Evolutionary conservation across 2,888 invertebrate genomes (phyloP), one percentile per base, ranked within the genome.

Genomic region (Orthosia cruda): DNA sequence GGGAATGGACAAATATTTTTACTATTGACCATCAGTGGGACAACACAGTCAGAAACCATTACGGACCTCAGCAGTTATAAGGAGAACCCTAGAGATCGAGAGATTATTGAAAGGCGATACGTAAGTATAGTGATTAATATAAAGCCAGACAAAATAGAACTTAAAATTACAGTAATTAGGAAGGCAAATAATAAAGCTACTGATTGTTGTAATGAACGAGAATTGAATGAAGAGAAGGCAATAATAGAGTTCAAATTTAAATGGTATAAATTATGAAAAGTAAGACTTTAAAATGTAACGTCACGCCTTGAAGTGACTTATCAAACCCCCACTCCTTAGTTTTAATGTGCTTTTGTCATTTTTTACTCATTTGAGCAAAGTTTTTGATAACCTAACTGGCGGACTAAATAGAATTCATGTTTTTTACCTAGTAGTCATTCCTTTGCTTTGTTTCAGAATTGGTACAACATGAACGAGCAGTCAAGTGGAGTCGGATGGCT

Each of bases 21-120:
- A 1, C 97, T 99, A 82, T 96, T 99, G 13, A 99, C 99, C 2
- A 99, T 99, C 77, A 99, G 99, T 89, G 99, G 99, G 0, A 99
- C 99, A 0, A 98, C 99, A 0, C 99, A 99, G 16, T 98, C 98
- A 0, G 99, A 99, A 93, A 99, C 99, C 0, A 98, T 99, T 81
- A 99, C 99, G 11, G 99, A 99, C 94, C 96, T 99, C 63, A 98
- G 98, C 49, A 98, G 98, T 20, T 98, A 98, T 92, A 98, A 98
- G 87, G 98, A 98, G 79, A 98, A 98, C 91, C 97, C 98, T 0
- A 97, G 97, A 23, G 98, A 99, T 89, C 94, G 97, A 1, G 97
- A 97, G 91, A 95, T 93, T 18, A 93, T 98, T 40, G 95, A 97
- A 70, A 97, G 97, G 79, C 96, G 97, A 97, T 98, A 98, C 94